phyloP scores from a whole-genome alignment of 2,113 vertebrate genomes.

The Mesembrinibis cayennensis region DNA sequence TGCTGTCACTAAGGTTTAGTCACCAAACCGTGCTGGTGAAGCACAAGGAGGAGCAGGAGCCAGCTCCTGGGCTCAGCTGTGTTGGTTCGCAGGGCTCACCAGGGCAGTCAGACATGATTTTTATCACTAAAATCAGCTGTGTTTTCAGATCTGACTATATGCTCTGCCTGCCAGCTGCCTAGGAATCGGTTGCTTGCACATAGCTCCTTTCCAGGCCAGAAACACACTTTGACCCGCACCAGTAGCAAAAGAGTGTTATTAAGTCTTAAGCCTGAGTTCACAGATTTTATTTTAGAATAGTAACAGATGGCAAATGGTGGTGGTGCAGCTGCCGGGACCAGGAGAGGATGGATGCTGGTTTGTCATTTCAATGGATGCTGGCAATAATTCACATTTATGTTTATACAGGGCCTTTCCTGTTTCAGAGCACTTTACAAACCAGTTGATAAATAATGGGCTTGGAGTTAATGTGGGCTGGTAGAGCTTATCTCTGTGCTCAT shows the following conservation, averaged over 20 bases:
- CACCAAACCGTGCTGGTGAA: background rate
- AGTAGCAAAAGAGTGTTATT: background rate
- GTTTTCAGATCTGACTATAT: background rate
- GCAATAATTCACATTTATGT: background rate
- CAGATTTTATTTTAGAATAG: background rate
- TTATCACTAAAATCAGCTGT: background rate
- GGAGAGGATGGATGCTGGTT: background rate
- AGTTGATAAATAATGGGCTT: background rate
- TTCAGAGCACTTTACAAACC: background rate
- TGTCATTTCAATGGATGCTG: background rate
- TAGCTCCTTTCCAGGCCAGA: background rate
- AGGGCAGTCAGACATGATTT: background rate
- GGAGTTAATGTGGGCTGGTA: background rate
- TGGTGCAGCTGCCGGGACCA: background rate
- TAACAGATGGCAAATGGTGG: conserved; percentile 37
- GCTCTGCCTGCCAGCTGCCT: background rate
- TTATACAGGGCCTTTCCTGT: background rate
- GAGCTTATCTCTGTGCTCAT: background rate
- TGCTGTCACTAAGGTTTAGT: background rate
- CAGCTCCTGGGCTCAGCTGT: background rate
- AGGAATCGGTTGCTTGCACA: background rate
- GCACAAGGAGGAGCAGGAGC: background rate
- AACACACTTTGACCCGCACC: background rate
- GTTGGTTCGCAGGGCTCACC: background rate
- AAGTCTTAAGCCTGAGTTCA: conserved; percentile 9